Conservation (phyloP, 92 coral and sea anemone species). For the Zoanthus solanderi region DNA sequence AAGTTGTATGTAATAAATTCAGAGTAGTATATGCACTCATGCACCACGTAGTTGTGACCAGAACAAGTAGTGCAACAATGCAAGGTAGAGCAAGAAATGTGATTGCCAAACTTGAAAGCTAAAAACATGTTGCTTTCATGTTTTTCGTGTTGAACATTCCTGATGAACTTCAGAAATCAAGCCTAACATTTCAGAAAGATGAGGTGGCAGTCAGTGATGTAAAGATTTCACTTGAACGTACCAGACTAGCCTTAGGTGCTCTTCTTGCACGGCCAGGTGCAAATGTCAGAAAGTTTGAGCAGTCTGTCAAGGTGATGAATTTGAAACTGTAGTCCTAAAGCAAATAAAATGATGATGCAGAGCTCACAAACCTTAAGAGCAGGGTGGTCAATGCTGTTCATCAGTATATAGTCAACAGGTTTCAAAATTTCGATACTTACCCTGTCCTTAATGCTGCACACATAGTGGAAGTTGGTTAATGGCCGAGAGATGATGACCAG, state of each 20-base stretch:
- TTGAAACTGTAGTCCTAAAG: slow-evolving; percentile 47
- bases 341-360: slow-evolving; percentile 43
- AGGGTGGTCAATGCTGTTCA: slow-evolving; percentile 33
- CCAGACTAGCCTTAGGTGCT: no score
- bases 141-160: no score
- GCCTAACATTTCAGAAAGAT: no score
- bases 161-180: no score
- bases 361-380: slow-evolving; percentile 49
- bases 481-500: background rate
- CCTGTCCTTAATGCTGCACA: slow-evolving; percentile 3
- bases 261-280: slow-evolving; percentile 38
- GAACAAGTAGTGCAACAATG: background rate
- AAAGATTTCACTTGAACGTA: no score
- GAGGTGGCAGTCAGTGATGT: no score
- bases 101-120: no score
- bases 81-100: background rate
- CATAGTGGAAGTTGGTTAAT: slow-evolving; percentile 1
- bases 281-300: slow-evolving; percentile 50
- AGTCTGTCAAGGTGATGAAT: slow-evolving; percentile 49
- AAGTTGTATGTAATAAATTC: slow-evolving; percentile 11
- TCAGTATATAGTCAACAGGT: slow-evolving; percentile 15
- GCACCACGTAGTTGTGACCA: no score
- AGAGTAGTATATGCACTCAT: slow-evolving; percentile 25
- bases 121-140: no score
- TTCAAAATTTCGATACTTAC: slow-evolving; percentile 8